Evolutionary conservation across 2,113 vertebrate species (phyloP).

Genomic region (Dryoscopus gambensis): DNA sequence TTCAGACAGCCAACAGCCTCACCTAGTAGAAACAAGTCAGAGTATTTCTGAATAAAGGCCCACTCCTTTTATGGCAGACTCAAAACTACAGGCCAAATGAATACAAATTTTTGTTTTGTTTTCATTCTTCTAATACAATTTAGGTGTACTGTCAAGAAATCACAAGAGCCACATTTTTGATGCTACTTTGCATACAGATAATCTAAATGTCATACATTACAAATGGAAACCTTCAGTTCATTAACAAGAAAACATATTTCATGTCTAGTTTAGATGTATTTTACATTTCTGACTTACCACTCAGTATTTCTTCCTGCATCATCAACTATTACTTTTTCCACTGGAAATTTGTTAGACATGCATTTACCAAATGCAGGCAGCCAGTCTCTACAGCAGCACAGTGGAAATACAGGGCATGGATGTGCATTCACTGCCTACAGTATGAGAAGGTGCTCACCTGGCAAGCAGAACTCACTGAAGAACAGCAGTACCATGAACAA

Average conservation of each 20-base stretch:
- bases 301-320: not conserved
- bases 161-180: not conserved
- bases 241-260: not conserved
- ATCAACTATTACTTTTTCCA: not conserved
- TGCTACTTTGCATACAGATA: not conserved
- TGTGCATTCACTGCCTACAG: not conserved
- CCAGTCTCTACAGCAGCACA: not conserved
- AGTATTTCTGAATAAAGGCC: not conserved
- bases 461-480: not conserved
- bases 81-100: not conserved
- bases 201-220: not conserved
- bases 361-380: not conserved
- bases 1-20: not conserved
- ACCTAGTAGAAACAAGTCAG: not conserved
- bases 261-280: not conserved
- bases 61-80: not conserved
- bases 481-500: not conserved
- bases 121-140: not conserved
- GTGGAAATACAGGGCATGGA: not conserved
- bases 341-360: not conserved
- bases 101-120: not conserved
- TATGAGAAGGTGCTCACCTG: not conserved
- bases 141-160: not conserved
- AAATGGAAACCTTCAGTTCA: not conserved
- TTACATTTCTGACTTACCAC: not conserved